Evolutionary conservation across 2,113 vertebrate genomes (phyloP), one percentile per base, ranked within the genome.

Genomic region (Equus quagga): DNA sequence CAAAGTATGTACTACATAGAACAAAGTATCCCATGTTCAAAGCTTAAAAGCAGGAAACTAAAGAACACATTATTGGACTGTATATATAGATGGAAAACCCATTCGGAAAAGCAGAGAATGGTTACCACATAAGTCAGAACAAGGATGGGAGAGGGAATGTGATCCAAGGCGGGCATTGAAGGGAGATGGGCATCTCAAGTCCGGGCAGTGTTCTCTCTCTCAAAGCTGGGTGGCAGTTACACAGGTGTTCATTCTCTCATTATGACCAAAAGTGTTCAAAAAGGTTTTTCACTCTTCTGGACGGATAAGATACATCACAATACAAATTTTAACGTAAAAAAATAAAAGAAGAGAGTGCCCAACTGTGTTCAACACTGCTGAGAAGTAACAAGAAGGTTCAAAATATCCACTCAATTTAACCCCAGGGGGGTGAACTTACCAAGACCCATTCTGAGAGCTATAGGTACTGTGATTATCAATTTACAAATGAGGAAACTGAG

Each of bases 401-500:
- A 86, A 78, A 72, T 49, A 24, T 85, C n/a, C 5, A 54, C n/a
- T 83, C 26, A 84, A 18, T 54, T 87, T 91, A 91, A n/a, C 12
- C 24, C 14, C 33, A 64, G 31, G 21, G n/a, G 2, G 36, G 26
- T 64, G 70, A 93, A 81, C 2, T 78, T 80, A 95, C 2, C 56
- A 18, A 85, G 73, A 89, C 60, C 54, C 26, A 80, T 21, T 80
- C 31, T 89, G 54, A 49, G 41, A 26, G 13, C 10, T 72, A 19
- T 0, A 75, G 28, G 23, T 46, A 70, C 24, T 73, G 12, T 28
- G 31, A 88, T 67, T 70, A 67, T 19, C 46, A 58, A 58, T 26
- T 92, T 89, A 81, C 75, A 81, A 81, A 81, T 49, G 33, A 96
- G 56, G 51, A 97, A 88, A 92, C 75, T 82, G 54, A 88, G 69